A percentile compares a stretch with the other conserved stretches of the same genome.
Conservation (phyloP, 2,888 invertebrate species). For the Heteropelma amictum region DNA sequence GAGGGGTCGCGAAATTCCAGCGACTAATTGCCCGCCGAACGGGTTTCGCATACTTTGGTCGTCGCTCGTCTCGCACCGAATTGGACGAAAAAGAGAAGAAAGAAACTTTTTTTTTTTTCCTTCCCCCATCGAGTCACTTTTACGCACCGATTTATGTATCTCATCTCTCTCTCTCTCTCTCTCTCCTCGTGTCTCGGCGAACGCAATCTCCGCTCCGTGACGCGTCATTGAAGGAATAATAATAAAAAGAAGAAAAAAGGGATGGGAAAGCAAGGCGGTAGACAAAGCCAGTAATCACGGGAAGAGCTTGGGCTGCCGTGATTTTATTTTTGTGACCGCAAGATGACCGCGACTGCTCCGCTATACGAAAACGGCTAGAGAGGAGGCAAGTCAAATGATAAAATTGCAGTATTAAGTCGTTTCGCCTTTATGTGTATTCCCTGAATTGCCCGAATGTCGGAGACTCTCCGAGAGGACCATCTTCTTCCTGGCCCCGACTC, state of each 20-base stretch:
- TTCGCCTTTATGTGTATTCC: slow-evolving; percentile 77
- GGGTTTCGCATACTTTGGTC: not conserved
- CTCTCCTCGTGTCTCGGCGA: not conserved
- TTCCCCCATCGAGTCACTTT: slow-evolving; percentile 2
- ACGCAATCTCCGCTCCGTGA: slow-evolving; percentile 17
- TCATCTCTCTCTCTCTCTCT: slow-evolving; percentile 8
- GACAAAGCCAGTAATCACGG: slow-evolving; percentile 68
- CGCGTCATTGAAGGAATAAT: not conserved
- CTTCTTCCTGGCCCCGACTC: slow-evolving; percentile 57
- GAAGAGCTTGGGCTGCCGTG: slow-evolving; percentile 70
- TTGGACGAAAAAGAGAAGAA: slow-evolving; percentile 2
- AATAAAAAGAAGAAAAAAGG: slow-evolving; percentile 9
- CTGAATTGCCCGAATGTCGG: slow-evolving; percentile 73
- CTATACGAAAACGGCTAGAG: slow-evolving; percentile 57
- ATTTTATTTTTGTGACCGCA: slow-evolving; percentile 78
- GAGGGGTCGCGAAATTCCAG: not conserved
- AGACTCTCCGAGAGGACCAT: slow-evolving; percentile 59
- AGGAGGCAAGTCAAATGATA: slow-evolving; percentile 72
- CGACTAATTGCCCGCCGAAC: not conserved
- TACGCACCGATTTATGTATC: not conserved
- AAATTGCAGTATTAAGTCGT: slow-evolving; percentile 78
- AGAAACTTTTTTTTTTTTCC: too few species aligned
- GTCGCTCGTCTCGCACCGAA: not conserved
- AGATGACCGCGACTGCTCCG: slow-evolving; percentile 68
- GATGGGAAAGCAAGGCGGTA: slow-evolving; percentile 43